phyloP scores from a whole-genome alignment of 2,113 vertebrate genomes.

The Coptodon rendalli region DNA sequence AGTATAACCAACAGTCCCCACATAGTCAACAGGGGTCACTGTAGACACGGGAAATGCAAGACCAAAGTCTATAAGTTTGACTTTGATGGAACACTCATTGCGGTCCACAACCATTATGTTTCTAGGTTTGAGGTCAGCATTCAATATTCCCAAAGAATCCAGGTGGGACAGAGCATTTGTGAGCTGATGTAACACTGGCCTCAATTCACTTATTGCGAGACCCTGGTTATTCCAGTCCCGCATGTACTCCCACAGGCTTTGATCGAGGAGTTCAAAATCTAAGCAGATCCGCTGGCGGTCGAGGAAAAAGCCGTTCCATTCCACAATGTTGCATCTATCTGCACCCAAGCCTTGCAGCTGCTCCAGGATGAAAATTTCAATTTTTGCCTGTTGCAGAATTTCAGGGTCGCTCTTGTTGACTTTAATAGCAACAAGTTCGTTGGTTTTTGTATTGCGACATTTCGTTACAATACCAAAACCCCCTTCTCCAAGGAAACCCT shows the following conservation, averaged over 20 bases:
- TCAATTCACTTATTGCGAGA: neutral
- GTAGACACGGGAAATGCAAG: too few species aligned
- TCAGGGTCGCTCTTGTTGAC: neutral
- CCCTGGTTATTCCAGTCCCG: neutral
- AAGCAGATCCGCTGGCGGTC: neutral
- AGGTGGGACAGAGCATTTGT: neutral
- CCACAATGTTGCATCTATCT: rapidly evolving
- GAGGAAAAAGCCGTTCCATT: rapidly evolving
- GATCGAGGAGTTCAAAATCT: neutral
- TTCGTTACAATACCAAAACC: neutral
- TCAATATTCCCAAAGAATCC: neutral
- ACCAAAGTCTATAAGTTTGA: neutral
- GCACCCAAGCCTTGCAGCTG: neutral
- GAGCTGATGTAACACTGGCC: neutral
- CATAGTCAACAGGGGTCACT: too few species aligned
- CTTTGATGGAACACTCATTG: rapidly evolving
- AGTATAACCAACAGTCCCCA: too few species aligned
- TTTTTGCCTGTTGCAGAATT: neutral
- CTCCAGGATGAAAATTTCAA: neutral
- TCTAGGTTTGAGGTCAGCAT: neutral
- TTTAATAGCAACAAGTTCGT: neutral
- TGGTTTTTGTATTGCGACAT: rapidly evolving
- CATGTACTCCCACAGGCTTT: neutral
- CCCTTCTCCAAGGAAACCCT: neutral
- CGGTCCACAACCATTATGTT: neutral